Evolutionary conservation across 2,888 invertebrate species (phyloP), one percentile per base, ranked within the genome.

Genomic region (Conus canariensis): DNA sequence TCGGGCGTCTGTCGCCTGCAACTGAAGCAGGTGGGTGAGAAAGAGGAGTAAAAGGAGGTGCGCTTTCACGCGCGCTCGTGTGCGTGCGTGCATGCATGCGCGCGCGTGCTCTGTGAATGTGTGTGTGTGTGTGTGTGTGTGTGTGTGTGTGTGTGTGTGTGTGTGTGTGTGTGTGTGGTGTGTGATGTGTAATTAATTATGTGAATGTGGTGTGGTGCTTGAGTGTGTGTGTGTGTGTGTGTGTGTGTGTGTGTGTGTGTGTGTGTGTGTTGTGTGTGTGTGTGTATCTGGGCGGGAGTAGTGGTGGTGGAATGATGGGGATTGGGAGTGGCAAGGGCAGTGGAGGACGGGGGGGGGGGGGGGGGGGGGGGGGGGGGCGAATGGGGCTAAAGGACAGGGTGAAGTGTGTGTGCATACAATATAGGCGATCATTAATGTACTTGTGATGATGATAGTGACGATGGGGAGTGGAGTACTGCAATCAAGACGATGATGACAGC

Each of bases 1-100:
- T 94, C 95, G 25, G 94, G 95, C 58, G 90, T 93, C 16, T 95
- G 95, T 88, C 93, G 93, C 83, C 91, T 95, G 77, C 94, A 94
- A 90, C 92, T 95, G 8, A 95, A 95, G 93, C 95, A 95, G 94
- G 95, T 95, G 89, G 60, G 85, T 77, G 77, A 4, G 87, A 16
- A 8, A 64, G 16, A 7, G 86, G n/a, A 7, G 1, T 58, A 9
- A 2, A 58, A 6, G 58, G 8, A 9, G 59, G 80, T 45, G 80
- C 10, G 80, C 25, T 25, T 16, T 14, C 30, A 30, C 10, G 80
- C 80, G 80, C 30, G 80, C 30, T n/a, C 30, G 25, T 30, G 80
- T 80, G 80, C 16, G 80, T 80, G 80, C 16, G 80, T 80, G 80
- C 30, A 30, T 82, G 82, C 45, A 45, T 45, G 45, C 45, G 45